phyloP scores from a whole-genome alignment of 1,140 invertebrate species.

The Trigoniulus corallinus region DNA sequence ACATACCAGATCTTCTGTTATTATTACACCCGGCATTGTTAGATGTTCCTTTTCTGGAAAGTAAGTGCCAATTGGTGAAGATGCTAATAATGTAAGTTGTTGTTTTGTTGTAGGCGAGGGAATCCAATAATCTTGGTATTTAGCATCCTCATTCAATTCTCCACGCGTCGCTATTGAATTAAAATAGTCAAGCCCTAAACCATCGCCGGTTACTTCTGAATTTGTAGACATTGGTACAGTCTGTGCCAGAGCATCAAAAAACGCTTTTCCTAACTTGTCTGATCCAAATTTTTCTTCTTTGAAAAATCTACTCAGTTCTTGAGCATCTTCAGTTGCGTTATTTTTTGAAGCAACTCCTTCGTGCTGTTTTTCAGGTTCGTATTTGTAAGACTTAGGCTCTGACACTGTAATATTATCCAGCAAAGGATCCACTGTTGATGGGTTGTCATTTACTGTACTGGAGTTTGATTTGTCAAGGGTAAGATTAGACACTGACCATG shows the following conservation, averaged over 20 bases:
- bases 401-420: not conserved
- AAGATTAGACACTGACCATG: no score
- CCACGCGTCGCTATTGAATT: conserved; percentile 22
- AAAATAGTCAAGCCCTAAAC: conserved; percentile 48
- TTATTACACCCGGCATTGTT: conserved; percentile 50
- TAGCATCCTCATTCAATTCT: conserved; percentile 30
- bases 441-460: not conserved
- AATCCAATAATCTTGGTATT: conserved; percentile 56
- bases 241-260: conserved; percentile 13
- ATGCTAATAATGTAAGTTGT: conserved; percentile 42
- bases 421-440: not conserved
- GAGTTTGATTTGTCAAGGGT: not conserved
- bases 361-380: not conserved
- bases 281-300: conserved; percentile 12
- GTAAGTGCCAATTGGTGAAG: conserved; percentile 43
- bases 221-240: conserved; percentile 18
- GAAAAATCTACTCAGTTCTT: conserved; percentile 11
- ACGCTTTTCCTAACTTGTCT: conserved; percentile 12
- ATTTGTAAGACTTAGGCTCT: not conserved
- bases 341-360: not conserved
- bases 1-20: conserved; percentile 49
- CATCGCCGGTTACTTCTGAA: conserved; percentile 25
- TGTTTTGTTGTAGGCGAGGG: conserved; percentile 45
- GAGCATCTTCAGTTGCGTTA: not conserved
- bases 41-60: conserved; percentile 45